Evolutionary conservation across 2,888 invertebrate species (phyloP).

Genomic region (Corythucha ciliata): DNA sequence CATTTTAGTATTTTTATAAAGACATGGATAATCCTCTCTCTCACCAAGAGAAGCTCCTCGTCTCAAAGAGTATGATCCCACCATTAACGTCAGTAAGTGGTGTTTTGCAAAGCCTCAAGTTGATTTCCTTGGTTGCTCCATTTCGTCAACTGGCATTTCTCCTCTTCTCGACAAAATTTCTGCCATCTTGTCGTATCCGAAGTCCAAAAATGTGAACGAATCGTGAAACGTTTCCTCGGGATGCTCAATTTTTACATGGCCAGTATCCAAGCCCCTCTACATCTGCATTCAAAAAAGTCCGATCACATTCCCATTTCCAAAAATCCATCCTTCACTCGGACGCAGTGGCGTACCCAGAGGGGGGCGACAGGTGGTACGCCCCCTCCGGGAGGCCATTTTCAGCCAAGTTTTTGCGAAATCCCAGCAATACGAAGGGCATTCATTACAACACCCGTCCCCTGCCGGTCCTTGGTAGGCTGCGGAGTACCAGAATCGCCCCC

Average conservation of each 20-base stretch:
- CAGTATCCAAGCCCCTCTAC: conserved; percentile 17
- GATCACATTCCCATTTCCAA: no score
- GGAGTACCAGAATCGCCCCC: background rate
- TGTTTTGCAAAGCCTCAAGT: background rate
- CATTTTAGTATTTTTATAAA: background rate
- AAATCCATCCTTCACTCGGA: no score
- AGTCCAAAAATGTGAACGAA: background rate
- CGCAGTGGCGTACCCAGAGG: no score
- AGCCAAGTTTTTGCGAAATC: no score
- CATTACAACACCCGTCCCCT: no score
- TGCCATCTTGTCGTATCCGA: conserved; percentile 5
- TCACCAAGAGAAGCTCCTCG: no score
- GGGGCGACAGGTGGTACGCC: no score
- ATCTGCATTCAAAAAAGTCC: no score
- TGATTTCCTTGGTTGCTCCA: conserved; percentile 10
- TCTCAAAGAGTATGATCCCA: background rate
- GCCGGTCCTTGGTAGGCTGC: background rate
- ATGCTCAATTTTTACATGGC: conserved; percentile 19
- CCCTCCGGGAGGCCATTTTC: no score
- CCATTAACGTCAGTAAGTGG: conserved; percentile 12
- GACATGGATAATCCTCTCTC: background rate
- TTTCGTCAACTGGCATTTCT: conserved; percentile 5
- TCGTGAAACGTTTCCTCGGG: conserved; percentile 8
- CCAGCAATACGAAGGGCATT: no score
- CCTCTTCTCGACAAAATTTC: conserved; percentile 9